Base-by-base conservation (phyloP, 1,140 invertebrate species). In the Akabosia matsudoensis region DNA sequence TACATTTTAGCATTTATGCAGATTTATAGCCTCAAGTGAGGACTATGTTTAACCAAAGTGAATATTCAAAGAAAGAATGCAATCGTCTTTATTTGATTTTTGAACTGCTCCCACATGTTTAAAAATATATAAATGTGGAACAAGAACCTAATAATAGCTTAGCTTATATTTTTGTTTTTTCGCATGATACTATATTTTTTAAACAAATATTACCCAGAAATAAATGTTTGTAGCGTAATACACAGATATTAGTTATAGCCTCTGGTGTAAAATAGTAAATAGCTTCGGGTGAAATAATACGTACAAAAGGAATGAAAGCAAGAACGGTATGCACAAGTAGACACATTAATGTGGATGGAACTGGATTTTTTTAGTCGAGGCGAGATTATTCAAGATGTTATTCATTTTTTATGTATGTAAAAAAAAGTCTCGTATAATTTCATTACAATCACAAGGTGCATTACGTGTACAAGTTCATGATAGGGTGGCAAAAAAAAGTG, bases 211-310 rank as follows among this genome's bases (percentile, higher is more conserved):
- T n/a, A n/a, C n/a, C n/a, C n/a, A n/a, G n/a, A n/a, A n/a, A n/a
- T n/a, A n/a, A n/a, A n/a, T n/a, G n/a, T n/a, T n/a, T n/a, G n/a
- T n/a, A n/a, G n/a, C n/a, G n/a, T n/a, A n/a, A n/a, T n/a, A n/a
- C n/a, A n/a, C n/a, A 67, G 61, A 67, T n/a, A 28, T 30, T 30
- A 22, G 22, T 30, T 13, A 13, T 30, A 14, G 61, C 61, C 61
- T 67, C 61, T 67, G 61, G 61, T 67, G 31, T n/a, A 67, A 67
- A 67, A 67, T 67, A 67, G 61, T 67, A 67, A 67, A 67, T 67
- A 67, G 61, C 61, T 67, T 4, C 10, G n/a, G 28, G 61, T 10
- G n/a, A 28, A 67, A 31, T 16, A 67, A 67, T 56, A 13, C 24
- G 10, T 13, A 56, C 14, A 45, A 45, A 45, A 45, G 37, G 54